Evolutionary conservation across 2,888 invertebrate species (phyloP), one percentile per base, ranked within the genome.

Genomic region (Alcis repandata): DNA sequence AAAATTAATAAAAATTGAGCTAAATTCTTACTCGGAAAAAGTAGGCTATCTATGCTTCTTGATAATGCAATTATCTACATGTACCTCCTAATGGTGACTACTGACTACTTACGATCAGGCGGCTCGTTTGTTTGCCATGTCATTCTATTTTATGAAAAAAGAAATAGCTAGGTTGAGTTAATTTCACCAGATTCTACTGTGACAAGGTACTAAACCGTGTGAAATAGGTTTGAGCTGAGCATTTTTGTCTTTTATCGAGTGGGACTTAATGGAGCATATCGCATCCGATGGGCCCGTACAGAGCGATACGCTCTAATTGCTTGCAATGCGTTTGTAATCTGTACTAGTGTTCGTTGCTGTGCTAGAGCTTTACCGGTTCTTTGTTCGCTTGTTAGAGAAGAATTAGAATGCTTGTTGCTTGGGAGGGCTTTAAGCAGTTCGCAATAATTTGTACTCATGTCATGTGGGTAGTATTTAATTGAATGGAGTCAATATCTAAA

Each of bases 231-330:
- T 59, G 60, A 56, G 56, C 62, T 67, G 68, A 64, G 63, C 69
- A 68, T 78, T 79, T 79, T 82, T 82, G 79, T 83, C 78, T 82
- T 80, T 80, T 79, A 81, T 80, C 79, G 77, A 78, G 74, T 74
- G 57, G 72, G 68, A 79, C 76, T 82, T 87, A 89, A 88, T 90
- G 86, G 85, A 82, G 81, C 88, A 83, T 83, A 75, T 78, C 79
- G 76, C 75, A 76, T 82, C 77, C 76, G 85, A 84, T 86, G 79
- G 80, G 77, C 51, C 41, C 59, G 54, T 40, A 60, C 54, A 48
- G 57, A 73, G 69, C 76, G 86, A 85, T 79, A 86, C 85, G 91
- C 85, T 88, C 90, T 84, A 83, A 84, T 87, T 87, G 72, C 74
- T 74, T 15, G 63, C 66, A 56, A 76, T 79, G 71, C 70, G 68